phyloP scores from a whole-genome alignment of 1,140 invertebrate species.

The Drosophila lini region DNA sequence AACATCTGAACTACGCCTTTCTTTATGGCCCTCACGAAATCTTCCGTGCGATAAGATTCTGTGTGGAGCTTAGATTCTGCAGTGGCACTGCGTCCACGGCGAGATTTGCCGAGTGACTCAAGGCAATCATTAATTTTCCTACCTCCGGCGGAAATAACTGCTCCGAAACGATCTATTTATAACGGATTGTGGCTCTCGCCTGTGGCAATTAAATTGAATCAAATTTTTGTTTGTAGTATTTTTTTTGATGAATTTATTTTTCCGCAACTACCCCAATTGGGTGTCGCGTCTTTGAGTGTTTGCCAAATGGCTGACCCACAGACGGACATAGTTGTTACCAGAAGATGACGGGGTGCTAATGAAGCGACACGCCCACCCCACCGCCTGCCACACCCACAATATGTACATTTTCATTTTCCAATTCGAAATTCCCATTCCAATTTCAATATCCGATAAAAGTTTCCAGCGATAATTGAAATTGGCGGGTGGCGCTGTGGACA shows the following conservation, averaged over 20 bases:
- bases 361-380: conserved; percentile 34
- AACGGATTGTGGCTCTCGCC: neutral
- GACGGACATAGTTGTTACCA: conserved; percentile 15
- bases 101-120: conserved; percentile 49
- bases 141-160: conserved; percentile 47
- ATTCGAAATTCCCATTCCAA: conserved; percentile 1
- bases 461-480: conserved; percentile 53
- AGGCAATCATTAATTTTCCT: conserved; percentile 21
- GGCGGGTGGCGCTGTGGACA: conserved; percentile 34
- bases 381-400: conserved; percentile 24
- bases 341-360: conserved; percentile 35
- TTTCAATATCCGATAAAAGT: conserved; percentile 42
- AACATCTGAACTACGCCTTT: conserved; percentile 7
- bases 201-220: conserved; percentile 40
- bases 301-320: conserved; percentile 60
- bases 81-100: conserved; percentile 29
- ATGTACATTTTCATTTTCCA: conserved; percentile 10
- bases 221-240: conserved; percentile 14
- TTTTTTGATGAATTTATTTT: conserved; percentile 7
- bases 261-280: conserved; percentile 32
- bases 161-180: conserved; percentile 35
- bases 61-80: conserved; percentile 12
- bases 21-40: conserved; percentile 33
- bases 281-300: conserved; percentile 57
- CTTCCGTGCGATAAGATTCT: conserved; percentile 37